Percentiles rank a stretch among this genome's conserved stretches.
phyloP scores from a whole-genome alignment of 2,888 invertebrate species.

The Eupithecia subumbrata region DNA sequence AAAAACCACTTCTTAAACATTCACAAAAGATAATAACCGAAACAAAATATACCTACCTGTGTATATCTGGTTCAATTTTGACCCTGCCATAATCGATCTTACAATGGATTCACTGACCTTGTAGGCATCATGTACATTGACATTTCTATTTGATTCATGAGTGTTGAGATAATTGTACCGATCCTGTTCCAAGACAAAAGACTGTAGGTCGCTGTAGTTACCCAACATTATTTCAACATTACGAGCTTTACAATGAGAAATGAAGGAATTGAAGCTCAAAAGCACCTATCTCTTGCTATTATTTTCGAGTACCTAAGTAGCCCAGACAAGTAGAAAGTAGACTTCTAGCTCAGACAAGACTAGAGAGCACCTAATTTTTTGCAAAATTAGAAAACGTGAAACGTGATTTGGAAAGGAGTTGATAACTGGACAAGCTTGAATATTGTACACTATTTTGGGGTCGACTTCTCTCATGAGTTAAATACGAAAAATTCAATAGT shows the following conservation, averaged over 20 bases:
- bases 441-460: neutral
- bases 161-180: slow-evolving; percentile 64
- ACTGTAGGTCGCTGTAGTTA: slow-evolving; percentile 67
- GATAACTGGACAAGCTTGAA: slow-evolving; percentile 29
- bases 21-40: neutral
- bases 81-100: slow-evolving; percentile 28
- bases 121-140: slow-evolving; percentile 42
- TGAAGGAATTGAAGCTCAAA: neutral
- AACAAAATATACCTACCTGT: neutral
- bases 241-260: slow-evolving; percentile 43
- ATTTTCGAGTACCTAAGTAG: slow-evolving; percentile 5
- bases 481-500: neutral
- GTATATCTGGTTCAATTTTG: slow-evolving; percentile 30
- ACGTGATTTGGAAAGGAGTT: slow-evolving; percentile 56
- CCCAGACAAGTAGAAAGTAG: slow-evolving; percentile 55
- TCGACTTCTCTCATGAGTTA: neutral
- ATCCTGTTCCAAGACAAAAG: slow-evolving; percentile 72
- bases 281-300: slow-evolving; percentile 3
- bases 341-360: slow-evolving; percentile 44
- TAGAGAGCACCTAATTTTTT: slow-evolving; percentile 63
- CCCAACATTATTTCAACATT: slow-evolving; percentile 69
- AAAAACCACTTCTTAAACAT: neutral
- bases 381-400: slow-evolving; percentile 55
- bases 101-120: slow-evolving; percentile 36
- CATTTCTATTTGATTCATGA: slow-evolving; percentile 60